A percentile compares a stretch with the other conserved stretches of the same genome.
Conservation (phyloP, 2,797 vertebrate species). For the Distichodus sexfasciatus region DNA sequence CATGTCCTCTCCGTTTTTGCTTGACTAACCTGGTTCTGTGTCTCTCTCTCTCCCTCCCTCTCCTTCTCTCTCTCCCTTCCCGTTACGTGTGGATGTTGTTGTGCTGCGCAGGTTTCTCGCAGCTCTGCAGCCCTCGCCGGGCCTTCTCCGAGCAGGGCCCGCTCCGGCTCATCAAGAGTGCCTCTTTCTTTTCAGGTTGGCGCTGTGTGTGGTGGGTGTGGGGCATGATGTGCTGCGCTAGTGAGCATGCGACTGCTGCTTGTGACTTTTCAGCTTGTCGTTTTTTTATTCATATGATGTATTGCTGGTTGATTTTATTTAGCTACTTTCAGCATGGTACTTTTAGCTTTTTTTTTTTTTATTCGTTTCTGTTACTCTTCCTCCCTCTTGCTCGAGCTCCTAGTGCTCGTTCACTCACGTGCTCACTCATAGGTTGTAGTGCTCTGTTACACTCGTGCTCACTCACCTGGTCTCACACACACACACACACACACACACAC, state of each 20-base stretch:
- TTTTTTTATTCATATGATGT: neutral
- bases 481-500: neutral
- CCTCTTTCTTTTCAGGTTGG: slow-evolving; percentile 99
- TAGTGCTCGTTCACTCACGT: neutral
- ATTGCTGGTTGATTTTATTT: neutral
- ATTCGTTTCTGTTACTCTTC: neutral
- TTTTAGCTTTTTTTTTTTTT: neutral
- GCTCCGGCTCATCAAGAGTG: slow-evolving; percentile 99
- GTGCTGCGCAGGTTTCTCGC: slow-evolving; percentile 95
- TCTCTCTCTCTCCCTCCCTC: slow-evolving; percentile 65
- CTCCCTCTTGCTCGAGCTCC: neutral
- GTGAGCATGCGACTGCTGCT: neutral
- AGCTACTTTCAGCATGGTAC: neutral
- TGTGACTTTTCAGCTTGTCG: neutral
- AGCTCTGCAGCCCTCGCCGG: slow-evolving; percentile 99
- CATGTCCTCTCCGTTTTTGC: slow-evolving; percentile 19
- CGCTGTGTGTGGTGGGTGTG: slow-evolving; percentile 51
- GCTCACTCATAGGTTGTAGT: neutral
- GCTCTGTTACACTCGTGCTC: too few relatives aligned
- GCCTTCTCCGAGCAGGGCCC: slow-evolving; percentile 99
- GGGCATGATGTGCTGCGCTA: too few relatives aligned
- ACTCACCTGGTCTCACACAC: too few relatives aligned
- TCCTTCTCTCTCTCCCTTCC: slow-evolving; percentile 63
- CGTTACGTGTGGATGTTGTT: slow-evolving; percentile 61
- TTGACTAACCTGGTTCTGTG: slow-evolving; percentile 40